These are phyloP conservation scores for Oophaga pumilio DNA, from an alignment of 2,113 vertebrate genomes.

Conservation along the genomic window DNA sequence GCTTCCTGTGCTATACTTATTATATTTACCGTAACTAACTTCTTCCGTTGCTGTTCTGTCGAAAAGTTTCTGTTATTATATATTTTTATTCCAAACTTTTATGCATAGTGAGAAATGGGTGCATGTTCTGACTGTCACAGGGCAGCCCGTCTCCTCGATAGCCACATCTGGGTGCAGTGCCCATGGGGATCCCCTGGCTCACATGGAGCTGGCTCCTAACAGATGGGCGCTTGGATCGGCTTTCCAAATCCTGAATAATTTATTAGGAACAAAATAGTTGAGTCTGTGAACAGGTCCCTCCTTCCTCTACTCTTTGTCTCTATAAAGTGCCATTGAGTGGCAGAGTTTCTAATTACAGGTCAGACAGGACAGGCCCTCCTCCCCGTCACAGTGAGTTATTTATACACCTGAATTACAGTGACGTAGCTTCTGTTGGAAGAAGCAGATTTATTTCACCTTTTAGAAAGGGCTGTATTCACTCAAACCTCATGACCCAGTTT, in stretches of 20 bases:
- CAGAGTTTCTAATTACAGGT: conserved; percentile 82
- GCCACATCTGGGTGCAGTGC: conserved; percentile 57
- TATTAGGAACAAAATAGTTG: conserved; percentile 74
- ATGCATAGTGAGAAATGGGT: background rate
- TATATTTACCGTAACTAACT: background rate
- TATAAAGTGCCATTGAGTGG: conserved; percentile 69
- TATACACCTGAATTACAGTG: conserved; percentile 73
- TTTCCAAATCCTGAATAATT: conserved; percentile 76
- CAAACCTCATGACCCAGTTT: conserved; percentile 64
- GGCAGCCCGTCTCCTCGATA: conserved; percentile 46
- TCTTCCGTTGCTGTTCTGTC: background rate
- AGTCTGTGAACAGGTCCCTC: conserved; percentile 65
- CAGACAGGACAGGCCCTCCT: conserved; percentile 66
- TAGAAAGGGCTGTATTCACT: conserved; percentile 67
- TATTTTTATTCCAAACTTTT: background rate
- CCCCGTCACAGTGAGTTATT: conserved; percentile 67
- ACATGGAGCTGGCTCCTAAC: conserved; percentile 60
- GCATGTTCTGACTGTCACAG: conserved; percentile 31
- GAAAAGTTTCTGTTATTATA: background rate
- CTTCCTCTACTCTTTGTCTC: conserved; percentile 63
- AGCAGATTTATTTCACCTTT: conserved; percentile 61
- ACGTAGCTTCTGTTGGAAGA: conserved; percentile 67
- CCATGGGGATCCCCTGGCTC: conserved; percentile 61
- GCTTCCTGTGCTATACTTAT: background rate
- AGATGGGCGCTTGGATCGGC: conserved; percentile 65